These are phyloP conservation scores for Orchestia grillus DNA, from an alignment of 1,140 invertebrate genomes.

Conservation along the genomic window DNA sequence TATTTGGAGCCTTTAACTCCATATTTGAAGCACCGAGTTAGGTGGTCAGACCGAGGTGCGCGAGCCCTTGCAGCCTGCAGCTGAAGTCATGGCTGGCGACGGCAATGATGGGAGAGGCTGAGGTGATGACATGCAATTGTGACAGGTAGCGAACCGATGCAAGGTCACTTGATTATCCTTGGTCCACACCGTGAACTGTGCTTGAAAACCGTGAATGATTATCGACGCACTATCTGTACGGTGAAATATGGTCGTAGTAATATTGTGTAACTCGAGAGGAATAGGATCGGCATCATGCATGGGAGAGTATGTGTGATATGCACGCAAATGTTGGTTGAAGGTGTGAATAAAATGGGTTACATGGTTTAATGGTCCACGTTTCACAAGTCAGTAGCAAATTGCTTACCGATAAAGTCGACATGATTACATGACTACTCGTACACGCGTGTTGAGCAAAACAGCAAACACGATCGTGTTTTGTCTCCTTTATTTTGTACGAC, in stretches of 20 bases:
- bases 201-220: background rate
- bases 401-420: background rate
- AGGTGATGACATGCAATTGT: background rate
- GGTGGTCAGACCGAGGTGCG: background rate
- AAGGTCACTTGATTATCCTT: background rate
- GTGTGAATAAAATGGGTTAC: background rate
- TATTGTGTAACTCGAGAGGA: background rate
- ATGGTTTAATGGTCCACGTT: background rate
- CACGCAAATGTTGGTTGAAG: background rate
- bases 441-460: too few species aligned
- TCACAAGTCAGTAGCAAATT: background rate
- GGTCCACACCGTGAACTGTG: background rate
- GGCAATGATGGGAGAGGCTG: too few species aligned
- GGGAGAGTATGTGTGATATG: background rate
- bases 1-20: background rate
- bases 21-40: background rate
- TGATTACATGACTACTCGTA: too few species aligned
- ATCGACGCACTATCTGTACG: background rate
- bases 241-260: background rate
- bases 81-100: background rate
- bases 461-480: too few species aligned
- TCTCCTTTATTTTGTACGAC: too few species aligned
- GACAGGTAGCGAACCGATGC: background rate
- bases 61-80: background rate
- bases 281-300: background rate